Percentiles rank a stretch among this genome's conserved stretches.
phyloP scores from a whole-genome alignment of 2,113 vertebrate genomes.

The Ageneiosus marmoratus region DNA sequence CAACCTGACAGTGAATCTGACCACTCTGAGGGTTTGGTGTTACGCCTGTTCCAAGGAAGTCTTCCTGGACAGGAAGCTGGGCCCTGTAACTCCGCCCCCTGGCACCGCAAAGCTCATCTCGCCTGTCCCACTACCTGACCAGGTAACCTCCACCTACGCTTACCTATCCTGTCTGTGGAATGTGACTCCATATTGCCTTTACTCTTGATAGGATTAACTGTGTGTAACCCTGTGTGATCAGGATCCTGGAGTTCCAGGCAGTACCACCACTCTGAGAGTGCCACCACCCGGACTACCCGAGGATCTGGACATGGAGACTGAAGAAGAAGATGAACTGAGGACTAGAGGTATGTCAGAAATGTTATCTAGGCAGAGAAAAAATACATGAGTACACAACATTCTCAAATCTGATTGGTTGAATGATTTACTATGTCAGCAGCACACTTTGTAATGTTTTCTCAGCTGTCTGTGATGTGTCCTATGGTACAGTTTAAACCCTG shows the following conservation, averaged over 20 bases:
- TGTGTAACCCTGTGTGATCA: constrained; percentile 54
- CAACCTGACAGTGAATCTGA: constrained; percentile 95
- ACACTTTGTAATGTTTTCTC: neutral
- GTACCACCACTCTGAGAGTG: constrained; percentile 83
- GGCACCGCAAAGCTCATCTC: constrained; percentile 72
- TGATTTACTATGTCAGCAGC: neutral
- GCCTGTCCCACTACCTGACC: constrained; percentile 67
- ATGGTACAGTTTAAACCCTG: neutral
- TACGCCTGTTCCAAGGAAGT: constrained; percentile 97
- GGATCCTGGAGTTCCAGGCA: constrained; percentile 80
- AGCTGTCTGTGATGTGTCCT: neutral
- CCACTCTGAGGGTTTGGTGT: constrained; percentile 96
- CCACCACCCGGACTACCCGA: constrained; percentile 83
- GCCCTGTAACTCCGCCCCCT: constrained; percentile 73
- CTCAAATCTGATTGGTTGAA: neutral
- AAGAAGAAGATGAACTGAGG: constrained; percentile 89
- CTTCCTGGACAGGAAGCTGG: constrained; percentile 93
- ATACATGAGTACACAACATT: neutral
- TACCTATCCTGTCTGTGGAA: neutral
- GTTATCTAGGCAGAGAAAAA: neutral
- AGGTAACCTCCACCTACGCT: constrained; percentile 69
- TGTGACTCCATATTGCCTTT: neutral
- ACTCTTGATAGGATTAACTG: neutral
- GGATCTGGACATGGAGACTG: constrained; percentile 90
- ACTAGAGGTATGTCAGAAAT: constrained; percentile 78